Evolutionary conservation across 2,113 vertebrate species (phyloP), one percentile per base, ranked within the genome.

Genomic region (Hippocampus guttulatus): DNA sequence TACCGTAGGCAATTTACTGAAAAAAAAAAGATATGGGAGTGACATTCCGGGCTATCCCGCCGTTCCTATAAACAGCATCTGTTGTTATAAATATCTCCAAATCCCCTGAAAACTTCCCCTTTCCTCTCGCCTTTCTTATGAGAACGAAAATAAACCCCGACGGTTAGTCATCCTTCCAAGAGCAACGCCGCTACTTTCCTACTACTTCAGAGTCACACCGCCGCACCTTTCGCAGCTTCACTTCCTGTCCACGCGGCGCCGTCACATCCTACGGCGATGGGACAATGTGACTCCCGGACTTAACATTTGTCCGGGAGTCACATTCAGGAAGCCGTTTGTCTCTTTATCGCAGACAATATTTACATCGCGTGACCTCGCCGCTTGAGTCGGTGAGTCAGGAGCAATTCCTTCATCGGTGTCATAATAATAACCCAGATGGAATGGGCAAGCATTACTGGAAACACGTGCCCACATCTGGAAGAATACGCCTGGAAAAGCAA

Each of bases 151-250:
- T 41, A 52, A 64, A 84, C 85, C 76, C 65, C 85, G 84, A 81
- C 73, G 82, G 8, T 52, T 33, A 30, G 68, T 84, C 41, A 3
- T 27, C 67, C 68, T 86, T 88, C 81, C 84, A 88, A 84, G 67
- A 80, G 79, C 64, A 25, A 0, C 45, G 18, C 72, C 1, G 55
- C 5, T n/a, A 40, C 69, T 61, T 88, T 84, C 84, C 84, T 63
- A 63, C 68, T 78, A 69, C 85, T 78, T 82, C 64, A 71, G 21
- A 63, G 40, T 57, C 38, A 68, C 72, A 67, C 51, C n/a, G n/a
- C 62, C 75, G 70, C 80, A 84, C 80, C 69, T 84, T 87, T 86
- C 84, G 77, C 81, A 75, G 60, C 71, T 88, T 55, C 70, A 63
- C 75, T 81, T 88, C 88, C 81, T 73, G 80, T 25, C 65, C 71